Percentiles rank a stretch among this genome's conserved stretches.
These are phyloP conservation scores for Isaurus tuberculatus DNA, from an alignment of 92 coral and sea anemone species.

Conservation along the genomic window DNA sequence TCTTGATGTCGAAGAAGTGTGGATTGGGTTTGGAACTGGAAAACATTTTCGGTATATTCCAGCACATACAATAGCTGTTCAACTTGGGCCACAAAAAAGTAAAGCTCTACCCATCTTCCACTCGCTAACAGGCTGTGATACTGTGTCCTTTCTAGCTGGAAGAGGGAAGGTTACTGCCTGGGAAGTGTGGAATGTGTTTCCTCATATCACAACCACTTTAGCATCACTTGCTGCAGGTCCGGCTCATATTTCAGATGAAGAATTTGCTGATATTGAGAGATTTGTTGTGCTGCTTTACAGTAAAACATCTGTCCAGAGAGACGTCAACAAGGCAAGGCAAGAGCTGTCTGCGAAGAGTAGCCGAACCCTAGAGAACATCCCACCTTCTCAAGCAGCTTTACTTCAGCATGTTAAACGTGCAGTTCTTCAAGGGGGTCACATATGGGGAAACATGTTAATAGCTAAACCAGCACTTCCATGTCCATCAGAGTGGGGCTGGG, in stretches of 20 bases:
- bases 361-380: constrained; percentile 42
- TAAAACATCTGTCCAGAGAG: constrained; percentile 5
- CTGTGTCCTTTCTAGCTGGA: constrained; percentile 52
- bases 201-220: constrained; percentile 38
- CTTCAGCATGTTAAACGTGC: constrained; percentile 52
- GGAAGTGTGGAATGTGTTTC: constrained; percentile 58
- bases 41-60: constrained; percentile 28
- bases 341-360: constrained; percentile 34
- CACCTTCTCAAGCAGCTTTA: constrained; percentile 63
- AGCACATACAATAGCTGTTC: constrained; percentile 13
- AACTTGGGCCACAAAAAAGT: constrained; percentile 48
- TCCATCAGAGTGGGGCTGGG: constrained; percentile 49
- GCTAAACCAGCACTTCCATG: constrained; percentile 1
- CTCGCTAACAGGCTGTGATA: constrained; percentile 61
- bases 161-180: constrained; percentile 60
- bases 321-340: constrained; percentile 38
- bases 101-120: constrained; percentile 57
- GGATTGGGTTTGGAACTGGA: constrained; percentile 48
- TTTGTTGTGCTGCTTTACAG: constrained; percentile 50
- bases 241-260: neutral
- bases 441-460: constrained; percentile 35
- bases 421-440: constrained; percentile 33
- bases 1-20: constrained; percentile 13
- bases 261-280: constrained; percentile 7
- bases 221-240: neutral